A percentile compares a stretch with the other conserved stretches of the same genome.
Evolutionary conservation across 92 coral and sea anemone species (phyloP).

Genomic region (Scolanthus callimorphus): DNA sequence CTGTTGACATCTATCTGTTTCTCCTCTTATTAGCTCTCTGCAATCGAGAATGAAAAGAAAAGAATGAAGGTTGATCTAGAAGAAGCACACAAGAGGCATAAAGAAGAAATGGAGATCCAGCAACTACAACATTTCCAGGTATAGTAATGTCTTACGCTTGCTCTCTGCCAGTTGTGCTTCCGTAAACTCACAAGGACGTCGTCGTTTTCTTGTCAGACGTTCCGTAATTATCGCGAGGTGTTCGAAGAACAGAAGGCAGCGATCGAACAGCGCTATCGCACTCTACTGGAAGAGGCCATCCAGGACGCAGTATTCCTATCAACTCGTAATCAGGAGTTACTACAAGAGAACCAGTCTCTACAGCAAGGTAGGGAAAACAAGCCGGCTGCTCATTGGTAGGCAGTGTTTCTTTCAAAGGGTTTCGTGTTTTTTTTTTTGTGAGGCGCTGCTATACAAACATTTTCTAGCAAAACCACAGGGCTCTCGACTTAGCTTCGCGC

Average conservation of each 20-base stretch:
- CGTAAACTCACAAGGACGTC: no score
- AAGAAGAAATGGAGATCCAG: slow-evolving; percentile 93
- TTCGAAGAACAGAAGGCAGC: slow-evolving; percentile 98
- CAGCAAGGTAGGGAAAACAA: slow-evolving; percentile 71
- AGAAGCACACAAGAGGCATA: slow-evolving; percentile 88
- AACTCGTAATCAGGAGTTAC: slow-evolving; percentile 89
- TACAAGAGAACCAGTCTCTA: slow-evolving; percentile 87
- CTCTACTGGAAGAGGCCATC: slow-evolving; percentile 93
- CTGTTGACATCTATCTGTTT: no score
- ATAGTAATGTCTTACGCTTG: not conserved
- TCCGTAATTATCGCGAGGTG: slow-evolving; percentile 96
- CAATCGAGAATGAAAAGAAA: slow-evolving; percentile 88
- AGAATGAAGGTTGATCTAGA: slow-evolving; percentile 83
- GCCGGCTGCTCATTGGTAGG: no score
- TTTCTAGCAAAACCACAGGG: not conserved
- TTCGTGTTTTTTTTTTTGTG: no score
- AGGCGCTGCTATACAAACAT: no score
- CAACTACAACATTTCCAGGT: slow-evolving; percentile 98
- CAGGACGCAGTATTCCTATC: slow-evolving; percentile 98
- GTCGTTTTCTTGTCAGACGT: slow-evolving; percentile 60
- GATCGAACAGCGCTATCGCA: slow-evolving; percentile 93
- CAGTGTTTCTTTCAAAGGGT: no score
- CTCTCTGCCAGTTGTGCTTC: no score
- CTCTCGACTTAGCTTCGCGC: no score
- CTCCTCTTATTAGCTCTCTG: slow-evolving; percentile 10